Conservation (phyloP, 2,888 invertebrate species). For the Eurytoma californica region DNA sequence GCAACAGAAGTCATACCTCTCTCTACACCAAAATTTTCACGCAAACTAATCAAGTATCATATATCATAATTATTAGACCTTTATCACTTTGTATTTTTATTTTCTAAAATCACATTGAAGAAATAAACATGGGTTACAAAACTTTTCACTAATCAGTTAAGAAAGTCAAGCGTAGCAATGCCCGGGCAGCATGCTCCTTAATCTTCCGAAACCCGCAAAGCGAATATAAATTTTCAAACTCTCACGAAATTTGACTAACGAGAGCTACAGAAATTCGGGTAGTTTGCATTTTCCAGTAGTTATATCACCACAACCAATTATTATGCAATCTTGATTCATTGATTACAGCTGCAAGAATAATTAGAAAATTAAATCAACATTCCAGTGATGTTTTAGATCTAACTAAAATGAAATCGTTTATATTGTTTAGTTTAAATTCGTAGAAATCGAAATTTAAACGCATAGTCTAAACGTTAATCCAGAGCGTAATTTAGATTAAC, state of each 20-base stretch:
- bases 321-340: background rate
- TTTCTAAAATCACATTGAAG: no score
- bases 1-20: no score
- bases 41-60: no score
- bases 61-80: no score
- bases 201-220: background rate
- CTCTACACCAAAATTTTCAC: no score
- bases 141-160: background rate
- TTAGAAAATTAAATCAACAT: background rate
- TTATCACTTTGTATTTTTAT: no score
- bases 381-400: background rate
- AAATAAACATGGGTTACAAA: background rate
- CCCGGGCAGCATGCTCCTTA: background rate
- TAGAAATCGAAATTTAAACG: background rate
- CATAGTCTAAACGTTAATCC: background rate
- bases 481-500: slow-evolving; percentile 3
- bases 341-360: background rate
- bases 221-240: slow-evolving; percentile 13
- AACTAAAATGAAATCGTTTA: no score
- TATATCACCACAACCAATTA: background rate
- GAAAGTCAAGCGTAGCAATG: slow-evolving; percentile 13
- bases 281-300: background rate
- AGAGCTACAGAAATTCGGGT: background rate
- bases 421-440: background rate
- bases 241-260: slow-evolving; percentile 10